Evolutionary conservation across 2,888 invertebrate genomes (phyloP).

Genomic region (Pterostichus madidus): DNA sequence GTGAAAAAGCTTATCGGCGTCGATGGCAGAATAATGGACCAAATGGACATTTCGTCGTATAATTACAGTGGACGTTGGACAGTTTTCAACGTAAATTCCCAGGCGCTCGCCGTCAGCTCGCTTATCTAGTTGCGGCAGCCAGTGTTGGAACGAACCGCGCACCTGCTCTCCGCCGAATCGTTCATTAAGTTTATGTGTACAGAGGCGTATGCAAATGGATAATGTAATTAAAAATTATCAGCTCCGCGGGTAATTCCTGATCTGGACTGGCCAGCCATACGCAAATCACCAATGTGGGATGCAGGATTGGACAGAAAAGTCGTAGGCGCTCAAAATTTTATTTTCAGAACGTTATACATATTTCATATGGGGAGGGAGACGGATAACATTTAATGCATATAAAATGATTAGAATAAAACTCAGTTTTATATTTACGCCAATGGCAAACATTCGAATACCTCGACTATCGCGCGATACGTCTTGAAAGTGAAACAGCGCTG

Average conservation of each 20-base stretch:
- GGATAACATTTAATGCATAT: not conserved
- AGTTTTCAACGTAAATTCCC: conserved; percentile 52
- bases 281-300: conserved; percentile 37
- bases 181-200: conserved; percentile 65
- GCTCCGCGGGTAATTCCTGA: conserved; percentile 34
- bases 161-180: conserved; percentile 56
- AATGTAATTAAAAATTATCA: conserved; percentile 65
- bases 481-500: no score
- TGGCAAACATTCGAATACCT: no score
- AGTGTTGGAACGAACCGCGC: conserved; percentile 1
- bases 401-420: conserved; percentile 17
- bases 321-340: conserved; percentile 2
- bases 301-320: no score
- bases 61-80: conserved; percentile 51
- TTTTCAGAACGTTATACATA: conserved; percentile 12
- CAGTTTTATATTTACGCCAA: no score
- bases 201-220: conserved; percentile 62
- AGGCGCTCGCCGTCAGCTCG: conserved; percentile 45
- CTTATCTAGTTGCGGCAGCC: conserved; percentile 55
- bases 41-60: conserved; percentile 45
- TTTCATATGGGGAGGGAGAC: no score
- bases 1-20: conserved; percentile 49
- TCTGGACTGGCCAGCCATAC: conserved; percentile 6
- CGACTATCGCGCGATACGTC: no score
- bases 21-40: conserved; percentile 59